Evolutionary conservation across 2,888 invertebrate genomes (phyloP).

Genomic region (Sinodicranocentrus sp.): DNA sequence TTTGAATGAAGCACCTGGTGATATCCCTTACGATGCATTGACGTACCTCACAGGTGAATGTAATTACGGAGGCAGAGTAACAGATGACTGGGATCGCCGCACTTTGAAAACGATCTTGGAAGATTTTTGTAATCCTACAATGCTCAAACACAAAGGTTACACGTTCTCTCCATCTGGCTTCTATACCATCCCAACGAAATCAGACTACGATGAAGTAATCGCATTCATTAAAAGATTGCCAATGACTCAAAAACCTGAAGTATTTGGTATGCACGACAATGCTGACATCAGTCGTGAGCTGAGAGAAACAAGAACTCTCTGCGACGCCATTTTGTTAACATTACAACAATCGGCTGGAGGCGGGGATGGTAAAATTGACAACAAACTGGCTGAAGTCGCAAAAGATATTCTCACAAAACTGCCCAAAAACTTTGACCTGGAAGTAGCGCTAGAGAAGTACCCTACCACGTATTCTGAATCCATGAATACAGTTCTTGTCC

Average conservation of each 20-base stretch:
- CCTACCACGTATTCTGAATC: constrained; percentile 90
- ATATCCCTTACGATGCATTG: constrained; percentile 91
- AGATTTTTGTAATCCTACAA: constrained; percentile 43
- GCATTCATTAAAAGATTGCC: constrained; percentile 81
- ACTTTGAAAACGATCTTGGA: constrained; percentile 52
- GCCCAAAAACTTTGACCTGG: constrained; percentile 85
- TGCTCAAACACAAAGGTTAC: constrained; percentile 56
- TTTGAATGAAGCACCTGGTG: constrained; percentile 84
- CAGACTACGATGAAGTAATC: constrained; percentile 44
- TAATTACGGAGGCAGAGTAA: constrained; percentile 97
- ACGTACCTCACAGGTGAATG: constrained; percentile 96
- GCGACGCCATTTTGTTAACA: constrained; percentile 49
- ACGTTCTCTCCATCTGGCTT: constrained; percentile 65
- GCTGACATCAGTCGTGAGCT: constrained; percentile 95
- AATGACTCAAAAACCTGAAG: constrained; percentile 87
- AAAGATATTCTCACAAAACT: constrained; percentile 79
- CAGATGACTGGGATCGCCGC: constrained; percentile 94
- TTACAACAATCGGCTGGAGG: constrained; percentile 38
- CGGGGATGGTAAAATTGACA: constrained; percentile 35
- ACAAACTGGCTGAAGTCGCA: constrained; percentile 52
- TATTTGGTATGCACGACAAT: constrained; percentile 95
- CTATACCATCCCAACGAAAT: constrained; percentile 56
- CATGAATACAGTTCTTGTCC: constrained; percentile 95
- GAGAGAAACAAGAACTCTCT: constrained; percentile 81
- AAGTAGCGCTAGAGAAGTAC: constrained; percentile 84